Evolutionary conservation across 2,113 vertebrate genomes (phyloP), one percentile per base, ranked within the genome.

Genomic region (Mastomys coucha): DNA sequence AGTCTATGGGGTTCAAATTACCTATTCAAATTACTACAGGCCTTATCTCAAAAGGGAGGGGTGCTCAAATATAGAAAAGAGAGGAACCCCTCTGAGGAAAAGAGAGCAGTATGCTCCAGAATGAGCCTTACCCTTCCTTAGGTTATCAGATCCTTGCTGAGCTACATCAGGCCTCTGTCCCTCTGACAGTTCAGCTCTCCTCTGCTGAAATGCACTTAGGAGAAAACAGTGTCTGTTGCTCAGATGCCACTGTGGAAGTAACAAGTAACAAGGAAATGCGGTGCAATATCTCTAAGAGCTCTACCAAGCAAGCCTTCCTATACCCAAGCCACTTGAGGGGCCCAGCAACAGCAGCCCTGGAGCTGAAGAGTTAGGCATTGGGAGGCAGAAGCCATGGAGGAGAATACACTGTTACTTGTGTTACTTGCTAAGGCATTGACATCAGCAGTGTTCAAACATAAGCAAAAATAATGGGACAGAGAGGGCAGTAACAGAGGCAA

Each of bases 401-500:
- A 85, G 31, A 92, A 14, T 56, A 96, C 89, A 9, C 17, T 5
- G 17, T 58, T 19, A 19, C 73, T 97, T 97, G 97, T 98, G 97
- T 93, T 95, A 92, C 97, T 98, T 97, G 97, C 97, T 97, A 97
- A 95, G 95, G 86, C 88, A 65, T 93, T 65, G 65, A 87, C 85
- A 80, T 81, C 84, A 97, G 98, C 89, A 94, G 20, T 95, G 77
- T 95, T 98, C 97, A 97, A 98, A 98, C 96, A 98, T 97, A 98
- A 98, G 97, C 39, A 7, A 42, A 78, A 89, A 69, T 88, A 87
- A 10, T 26, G 67, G 7, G 89, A 95, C 88, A 26, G 58, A 65
- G 78, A 89, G 16, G 72, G n/a, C 33, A 36, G 88, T 84, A 88
- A 93, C 95, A 96, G 95, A 92, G 95, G 94, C 86, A 89, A 93